Base-by-base conservation (phyloP, 2,797 vertebrate genomes). In the Gymnocypris eckloni region DNA sequence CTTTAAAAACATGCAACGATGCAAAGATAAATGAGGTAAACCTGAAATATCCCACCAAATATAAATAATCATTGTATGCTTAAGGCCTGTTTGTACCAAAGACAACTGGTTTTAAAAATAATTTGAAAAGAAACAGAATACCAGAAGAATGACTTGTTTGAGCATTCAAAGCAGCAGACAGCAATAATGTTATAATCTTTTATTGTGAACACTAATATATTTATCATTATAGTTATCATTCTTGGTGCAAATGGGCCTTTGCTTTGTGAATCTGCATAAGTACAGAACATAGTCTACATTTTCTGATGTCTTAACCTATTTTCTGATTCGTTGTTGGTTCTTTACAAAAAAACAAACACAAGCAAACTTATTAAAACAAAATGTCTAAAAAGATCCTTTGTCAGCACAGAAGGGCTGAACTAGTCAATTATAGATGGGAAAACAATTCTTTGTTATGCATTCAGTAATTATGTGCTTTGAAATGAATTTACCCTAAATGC, bases 401-500 rank as follows among this genome's bases (percentile, higher is more conserved):
- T 72, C 5, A 43, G 9, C 5, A 59, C 37, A 72, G 22, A 59
- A 28, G 11, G 48, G 8, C 11, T 50, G 20, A 22, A 25, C 43
- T 28, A 71, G 33, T 39, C 43, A 11, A 39, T 76, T 50, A 76
- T 67, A 66, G 20, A 12, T 37, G 11, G 12, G 2, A 67, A 81
- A 81, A 67, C 28, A 50, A 66, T 37, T 48, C 6, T 54, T 59
- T 78, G 22, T 81, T 41, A 81, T 70, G n/a, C 13, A 52, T 67
- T 76, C 33, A 41, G 39, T 83, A 16, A 28, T 64, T 28, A 33
- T 33, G 64, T 33, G 13, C 48, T 50, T 16, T 16, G 48, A 54
- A 54, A 20, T 20, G 1, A 8, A 54, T 54, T 20, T 54, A 54
- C 16, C 16, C 52, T 20, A 20, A 18, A 20, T 54, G 52, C 6